Conservation (phyloP, 1,140 invertebrate species). For the Tetraneura akinire region DNA sequence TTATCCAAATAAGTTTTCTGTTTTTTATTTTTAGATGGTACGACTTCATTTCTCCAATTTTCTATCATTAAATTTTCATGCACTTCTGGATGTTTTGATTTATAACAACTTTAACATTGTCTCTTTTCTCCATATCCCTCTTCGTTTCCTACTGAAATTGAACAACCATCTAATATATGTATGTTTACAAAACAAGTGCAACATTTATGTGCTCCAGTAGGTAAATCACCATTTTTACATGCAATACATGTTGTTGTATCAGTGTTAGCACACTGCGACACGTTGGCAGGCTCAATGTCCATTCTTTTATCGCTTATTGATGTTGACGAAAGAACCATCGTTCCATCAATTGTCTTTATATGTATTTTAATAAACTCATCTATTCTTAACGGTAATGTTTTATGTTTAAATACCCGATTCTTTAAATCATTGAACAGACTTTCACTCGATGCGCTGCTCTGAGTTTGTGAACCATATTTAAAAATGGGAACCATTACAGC, state of each 20-base stretch:
- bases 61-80: not conserved
- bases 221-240: not conserved
- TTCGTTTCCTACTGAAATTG: not conserved
- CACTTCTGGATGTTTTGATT: no score
- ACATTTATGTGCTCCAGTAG: not conserved
- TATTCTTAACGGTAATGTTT: not conserved
- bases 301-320: no score
- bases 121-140: not conserved
- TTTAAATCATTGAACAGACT: not conserved
- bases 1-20: not conserved
- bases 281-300: no score
- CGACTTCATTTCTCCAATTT: not conserved
- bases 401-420: not conserved
- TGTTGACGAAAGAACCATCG: no score
- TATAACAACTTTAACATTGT: no score
- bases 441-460: not conserved
- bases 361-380: not conserved
- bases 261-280: no score
- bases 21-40: not conserved
- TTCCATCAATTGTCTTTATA: not conserved
- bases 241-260: not conserved
- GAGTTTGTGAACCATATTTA: not conserved
- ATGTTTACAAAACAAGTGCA: not conserved
- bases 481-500: no score
- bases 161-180: not conserved